A percentile compares a stretch with the other conserved stretches of the same genome.
These are phyloP conservation scores for Danio rerio DNA, from an alignment of 2,113 vertebrate genomes.

Conservation along the genomic window GRCz12tu NC_133183.1:26970501-26971000, in stretches of 20 bases:
- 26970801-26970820: conserved; percentile 21
- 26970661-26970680: conserved; percentile 58
- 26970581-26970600: conserved; percentile 64
- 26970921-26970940: background rate
- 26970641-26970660: conserved; percentile 49
- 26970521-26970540: conserved; percentile 71
- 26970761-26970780: conserved; percentile 65
- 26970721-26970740: conserved; percentile 60
- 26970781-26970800: conserved; percentile 10
- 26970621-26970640: conserved; percentile 59
- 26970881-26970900: conserved; percentile 65
- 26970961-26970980: background rate
- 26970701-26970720: conserved; percentile 64
- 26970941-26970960: background rate
- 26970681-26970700: conserved; percentile 22
- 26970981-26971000: background rate
- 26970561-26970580: conserved; percentile 61
- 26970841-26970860: conserved; percentile 65
- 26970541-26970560: conserved; percentile 74
- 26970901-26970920: conserved; percentile 48
- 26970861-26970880: conserved; percentile 72
- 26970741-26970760: conserved; percentile 58
- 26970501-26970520: conserved; percentile 83
- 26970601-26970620: conserved; percentile 56
- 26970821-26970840: conserved; percentile 58